These are phyloP conservation scores for Eolophus roseicapilla DNA, from an alignment of 2,113 vertebrate genomes.

Conservation along the genomic window DNA sequence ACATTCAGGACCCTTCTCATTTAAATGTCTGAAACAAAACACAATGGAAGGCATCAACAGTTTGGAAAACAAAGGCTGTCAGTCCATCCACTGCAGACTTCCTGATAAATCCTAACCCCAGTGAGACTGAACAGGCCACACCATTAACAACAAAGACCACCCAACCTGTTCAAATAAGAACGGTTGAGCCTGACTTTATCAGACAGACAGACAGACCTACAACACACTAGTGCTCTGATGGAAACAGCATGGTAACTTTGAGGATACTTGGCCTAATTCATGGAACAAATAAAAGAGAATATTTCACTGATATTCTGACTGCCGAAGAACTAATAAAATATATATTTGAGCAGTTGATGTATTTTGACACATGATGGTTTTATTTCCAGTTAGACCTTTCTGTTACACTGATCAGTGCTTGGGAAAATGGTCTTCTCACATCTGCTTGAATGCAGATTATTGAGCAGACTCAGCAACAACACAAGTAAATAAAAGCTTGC, in stretches of 20 bases:
- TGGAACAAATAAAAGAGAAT: background rate
- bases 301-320: background rate
- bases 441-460: background rate
- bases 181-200: background rate
- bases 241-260: background rate
- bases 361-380: background rate
- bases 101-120: slow-evolving; percentile 34
- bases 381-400: background rate
- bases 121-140: background rate
- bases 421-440: background rate
- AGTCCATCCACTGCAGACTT: slow-evolving; percentile 2
- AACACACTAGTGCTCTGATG: background rate
- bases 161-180: background rate
- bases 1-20: slow-evolving; percentile 66
- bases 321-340: background rate
- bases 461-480: background rate
- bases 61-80: slow-evolving; percentile 48
- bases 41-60: slow-evolving; percentile 57
- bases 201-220: background rate
- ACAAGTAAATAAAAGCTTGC: background rate
- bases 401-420: background rate
- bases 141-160: background rate
- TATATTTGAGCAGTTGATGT: background rate
- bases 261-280: background rate
- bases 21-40: slow-evolving; percentile 50